phyloP scores from a whole-genome alignment of 2,113 vertebrate species.

The Cariama cristata region DNA sequence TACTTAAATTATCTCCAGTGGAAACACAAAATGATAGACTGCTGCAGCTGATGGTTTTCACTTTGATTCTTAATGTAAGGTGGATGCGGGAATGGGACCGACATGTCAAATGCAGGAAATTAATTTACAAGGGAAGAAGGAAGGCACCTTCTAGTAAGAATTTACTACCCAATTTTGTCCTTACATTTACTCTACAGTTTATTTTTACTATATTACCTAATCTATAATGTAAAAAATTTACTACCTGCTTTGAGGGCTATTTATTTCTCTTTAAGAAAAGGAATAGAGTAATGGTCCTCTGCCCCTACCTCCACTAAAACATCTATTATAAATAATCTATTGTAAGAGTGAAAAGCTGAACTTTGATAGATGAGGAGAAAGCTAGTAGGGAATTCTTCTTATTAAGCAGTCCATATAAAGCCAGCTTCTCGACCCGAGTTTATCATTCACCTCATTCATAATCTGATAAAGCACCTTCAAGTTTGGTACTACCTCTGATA shows the following conservation, averaged over 20 bases:
- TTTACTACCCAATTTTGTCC: slow-evolving; percentile 60
- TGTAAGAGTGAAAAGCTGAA: not conserved
- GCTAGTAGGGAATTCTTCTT: not conserved
- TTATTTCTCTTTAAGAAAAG: not conserved
- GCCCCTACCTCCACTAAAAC: not conserved
- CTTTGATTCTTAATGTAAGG: slow-evolving; percentile 47
- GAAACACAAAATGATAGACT: slow-evolving; percentile 68
- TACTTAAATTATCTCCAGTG: slow-evolving; percentile 73
- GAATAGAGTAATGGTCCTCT: not conserved
- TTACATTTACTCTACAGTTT: slow-evolving; percentile 7
- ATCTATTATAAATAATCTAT: not conserved
- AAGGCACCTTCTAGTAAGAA: slow-evolving; percentile 52
- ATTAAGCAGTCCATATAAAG: slow-evolving; percentile 1
- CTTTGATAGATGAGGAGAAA: not conserved
- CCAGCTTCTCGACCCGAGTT: not conserved
- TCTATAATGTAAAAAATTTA: slow-evolving; percentile 26
- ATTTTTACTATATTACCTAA: slow-evolving; percentile 45
- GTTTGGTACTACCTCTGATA: not conserved
- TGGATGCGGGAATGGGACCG: not conserved
- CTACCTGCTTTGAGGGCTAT: not conserved
- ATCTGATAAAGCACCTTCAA: slow-evolving; percentile 11
- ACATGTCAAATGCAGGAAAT: slow-evolving; percentile 29
- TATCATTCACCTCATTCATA: slow-evolving; percentile 18
- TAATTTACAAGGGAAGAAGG: slow-evolving; percentile 50
- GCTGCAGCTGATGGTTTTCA: slow-evolving; percentile 39